phyloP scores from a whole-genome alignment of 2,113 vertebrate genomes.

The rat (Rattus norvegicus) region GRCr8 NC_086031.1:70981501-70982000 shows the following conservation, averaged over 20 bases:
- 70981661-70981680: not conserved
- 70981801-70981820: not conserved
- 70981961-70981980: not conserved
- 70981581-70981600: not conserved
- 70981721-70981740: too few species aligned
- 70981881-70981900: not conserved
- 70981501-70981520: not conserved
- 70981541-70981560: not conserved
- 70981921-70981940: not conserved
- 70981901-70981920: not conserved
- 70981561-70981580: not conserved
- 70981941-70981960: not conserved
- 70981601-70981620: not conserved
- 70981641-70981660: not conserved
- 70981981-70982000: not conserved
- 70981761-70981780: not conserved
- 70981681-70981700: not conserved
- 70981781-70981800: too few species aligned
- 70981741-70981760: not conserved
- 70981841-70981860: not conserved
- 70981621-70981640: not conserved
- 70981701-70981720: not conserved
- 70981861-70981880: not conserved
- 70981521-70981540: not conserved
- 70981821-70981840: not conserved